A percentile compares a stretch with the other conserved stretches of the same genome.
Conservation (phyloP, 2,888 invertebrate species). For the Callimorpha dominula region DNA sequence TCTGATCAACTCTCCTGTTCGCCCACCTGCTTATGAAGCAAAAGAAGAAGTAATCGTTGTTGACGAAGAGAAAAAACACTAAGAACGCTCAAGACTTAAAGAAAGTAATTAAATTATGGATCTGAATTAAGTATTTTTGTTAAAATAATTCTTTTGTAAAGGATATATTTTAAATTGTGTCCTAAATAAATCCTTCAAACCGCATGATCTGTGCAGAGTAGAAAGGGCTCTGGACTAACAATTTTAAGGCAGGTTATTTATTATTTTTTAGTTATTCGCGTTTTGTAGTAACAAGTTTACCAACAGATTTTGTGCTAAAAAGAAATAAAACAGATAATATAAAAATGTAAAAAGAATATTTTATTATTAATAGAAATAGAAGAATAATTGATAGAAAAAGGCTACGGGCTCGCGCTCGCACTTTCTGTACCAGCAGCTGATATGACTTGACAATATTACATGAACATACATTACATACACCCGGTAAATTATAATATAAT, state of each 20-base stretch:
- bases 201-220: too few relatives aligned
- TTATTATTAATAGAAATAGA: too few relatives aligned
- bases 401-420: background rate
- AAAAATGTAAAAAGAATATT: too few relatives aligned
- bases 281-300: too few relatives aligned
- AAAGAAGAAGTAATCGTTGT: conserved; percentile 45
- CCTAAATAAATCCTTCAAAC: too few relatives aligned
- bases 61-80: conserved; percentile 48
- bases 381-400: background rate
- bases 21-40: conserved; percentile 36
- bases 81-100: conserved; percentile 27
- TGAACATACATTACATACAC: background rate
- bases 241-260: too few relatives aligned
- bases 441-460: too few relatives aligned
- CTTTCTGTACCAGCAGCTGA: background rate
- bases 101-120: conserved; percentile 22
- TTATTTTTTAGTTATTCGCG: too few relatives aligned
- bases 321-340: too few relatives aligned
- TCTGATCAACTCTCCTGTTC: conserved; percentile 54
- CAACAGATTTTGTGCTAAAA: too few relatives aligned
- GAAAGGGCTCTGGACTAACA: too few relatives aligned
- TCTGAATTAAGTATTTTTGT: conserved; percentile 9
- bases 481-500: background rate
- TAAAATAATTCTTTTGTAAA: background rate
- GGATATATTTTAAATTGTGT: too few relatives aligned